These are phyloP conservation scores for Antheraea yamamai DNA, from an alignment of 2,888 invertebrate genomes.

Conservation along the genomic window DNA sequence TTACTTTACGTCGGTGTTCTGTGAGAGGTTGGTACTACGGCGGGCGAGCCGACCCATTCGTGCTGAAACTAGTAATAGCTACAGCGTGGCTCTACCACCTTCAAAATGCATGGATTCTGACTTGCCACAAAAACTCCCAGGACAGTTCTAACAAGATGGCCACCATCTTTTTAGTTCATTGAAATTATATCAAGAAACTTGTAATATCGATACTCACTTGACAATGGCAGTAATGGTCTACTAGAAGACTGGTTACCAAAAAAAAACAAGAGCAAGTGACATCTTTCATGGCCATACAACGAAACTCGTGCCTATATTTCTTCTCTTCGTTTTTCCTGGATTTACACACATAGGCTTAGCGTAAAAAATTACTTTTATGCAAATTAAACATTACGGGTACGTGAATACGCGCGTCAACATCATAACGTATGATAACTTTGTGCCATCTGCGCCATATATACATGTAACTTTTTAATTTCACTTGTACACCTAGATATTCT, in stretches of 20 bases:
- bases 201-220: no score
- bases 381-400: conserved; percentile 46
- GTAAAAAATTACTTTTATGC: conserved; percentile 67
- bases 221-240: no score
- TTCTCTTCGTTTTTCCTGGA: background rate
- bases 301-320: background rate
- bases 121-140: background rate
- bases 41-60: no score
- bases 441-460: background rate
- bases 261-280: background rate
- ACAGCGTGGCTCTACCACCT: no score
- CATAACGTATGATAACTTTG: background rate
- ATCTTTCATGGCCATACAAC: no score
- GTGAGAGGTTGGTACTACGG: no score
- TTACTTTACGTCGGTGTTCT: no score
- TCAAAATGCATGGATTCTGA: background rate
- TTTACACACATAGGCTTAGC: conserved; percentile 30
- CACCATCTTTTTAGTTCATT: no score
- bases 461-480: background rate
- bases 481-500: background rate
- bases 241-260: background rate
- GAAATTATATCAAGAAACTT: no score
- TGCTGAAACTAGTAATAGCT: no score
- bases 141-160: no score
- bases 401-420: background rate